Evolutionary conservation across 1,140 invertebrate species (phyloP).

Genomic region (Telenomus remus): DNA sequence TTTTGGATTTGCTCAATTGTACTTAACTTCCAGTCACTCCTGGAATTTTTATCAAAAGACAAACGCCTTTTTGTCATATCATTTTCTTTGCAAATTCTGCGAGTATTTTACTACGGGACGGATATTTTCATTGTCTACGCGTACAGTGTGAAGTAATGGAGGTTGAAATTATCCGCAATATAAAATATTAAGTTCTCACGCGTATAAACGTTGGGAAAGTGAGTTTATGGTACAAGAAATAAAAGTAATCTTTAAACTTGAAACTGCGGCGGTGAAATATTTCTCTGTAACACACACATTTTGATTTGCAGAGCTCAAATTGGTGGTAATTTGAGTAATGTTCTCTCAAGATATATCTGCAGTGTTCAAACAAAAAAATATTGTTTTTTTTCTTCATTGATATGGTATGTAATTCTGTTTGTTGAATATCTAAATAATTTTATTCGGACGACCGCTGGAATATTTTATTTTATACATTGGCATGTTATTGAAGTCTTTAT

Average conservation of each 20-base stretch:
- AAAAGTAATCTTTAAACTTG: no score
- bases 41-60: no score
- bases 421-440: constrained; percentile 14
- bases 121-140: no score
- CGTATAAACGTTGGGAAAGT: constrained; percentile 13
- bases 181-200: constrained; percentile 7
- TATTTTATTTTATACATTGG: constrained; percentile 53
- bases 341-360: constrained; percentile 66
- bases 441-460: constrained; percentile 50
- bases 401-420: not conserved
- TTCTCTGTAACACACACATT: constrained; percentile 66
- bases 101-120: no score
- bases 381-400: no score
- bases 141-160: no score
- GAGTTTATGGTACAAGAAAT: constrained; percentile 1
- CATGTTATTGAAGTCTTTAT: constrained; percentile 71
- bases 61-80: no score
- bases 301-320: constrained; percentile 75
- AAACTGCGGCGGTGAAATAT: no score
- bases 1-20: no score
- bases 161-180: not conserved
- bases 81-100: no score
- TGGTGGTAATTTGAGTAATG: constrained; percentile 75
- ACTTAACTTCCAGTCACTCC: no score
- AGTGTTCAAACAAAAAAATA: constrained; percentile 62